Conservation (phyloP, 2,888 invertebrate genomes). For the Drosophila infuscata region DNA sequence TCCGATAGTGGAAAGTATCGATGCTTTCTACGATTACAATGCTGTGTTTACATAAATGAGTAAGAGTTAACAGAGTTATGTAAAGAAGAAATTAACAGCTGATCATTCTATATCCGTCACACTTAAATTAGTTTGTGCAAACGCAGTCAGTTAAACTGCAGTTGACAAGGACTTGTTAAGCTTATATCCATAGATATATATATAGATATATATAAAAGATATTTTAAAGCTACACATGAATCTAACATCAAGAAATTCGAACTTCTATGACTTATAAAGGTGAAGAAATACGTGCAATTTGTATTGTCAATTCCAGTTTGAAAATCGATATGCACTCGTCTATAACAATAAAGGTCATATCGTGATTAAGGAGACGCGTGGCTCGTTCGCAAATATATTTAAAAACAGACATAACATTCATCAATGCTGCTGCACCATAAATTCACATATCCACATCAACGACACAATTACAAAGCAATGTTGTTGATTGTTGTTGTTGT, state of each 20-base stretch:
- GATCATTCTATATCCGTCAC: too few relatives aligned
- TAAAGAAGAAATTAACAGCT: too few relatives aligned
- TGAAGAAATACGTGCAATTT: background rate
- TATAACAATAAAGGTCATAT: background rate
- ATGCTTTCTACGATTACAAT: too few relatives aligned
- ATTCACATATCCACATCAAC: constrained; percentile 51
- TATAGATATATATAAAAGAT: too few relatives aligned
- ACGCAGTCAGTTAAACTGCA: too few relatives aligned
- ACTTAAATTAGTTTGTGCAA: too few relatives aligned
- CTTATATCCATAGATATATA: too few relatives aligned
- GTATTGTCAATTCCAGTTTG: background rate
- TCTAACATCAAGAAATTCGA: background rate
- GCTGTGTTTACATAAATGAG: too few relatives aligned
- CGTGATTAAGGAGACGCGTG: constrained; percentile 2
- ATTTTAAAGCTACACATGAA: background rate
- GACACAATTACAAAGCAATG: constrained; percentile 61
- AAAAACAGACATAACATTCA: constrained; percentile 10
- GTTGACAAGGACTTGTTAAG: too few relatives aligned
- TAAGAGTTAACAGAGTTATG: too few relatives aligned
- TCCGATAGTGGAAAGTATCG: too few relatives aligned
- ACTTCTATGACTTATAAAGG: background rate
- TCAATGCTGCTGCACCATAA: constrained; percentile 18
- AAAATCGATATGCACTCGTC: background rate
- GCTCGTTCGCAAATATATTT: constrained; percentile 3
- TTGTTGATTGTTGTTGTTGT: constrained; percentile 19